A percentile compares a stretch with the other conserved stretches of the same genome.
Evolutionary conservation across 2,113 vertebrate species (phyloP).

Genomic region (Lampris megalopsis): DNA sequence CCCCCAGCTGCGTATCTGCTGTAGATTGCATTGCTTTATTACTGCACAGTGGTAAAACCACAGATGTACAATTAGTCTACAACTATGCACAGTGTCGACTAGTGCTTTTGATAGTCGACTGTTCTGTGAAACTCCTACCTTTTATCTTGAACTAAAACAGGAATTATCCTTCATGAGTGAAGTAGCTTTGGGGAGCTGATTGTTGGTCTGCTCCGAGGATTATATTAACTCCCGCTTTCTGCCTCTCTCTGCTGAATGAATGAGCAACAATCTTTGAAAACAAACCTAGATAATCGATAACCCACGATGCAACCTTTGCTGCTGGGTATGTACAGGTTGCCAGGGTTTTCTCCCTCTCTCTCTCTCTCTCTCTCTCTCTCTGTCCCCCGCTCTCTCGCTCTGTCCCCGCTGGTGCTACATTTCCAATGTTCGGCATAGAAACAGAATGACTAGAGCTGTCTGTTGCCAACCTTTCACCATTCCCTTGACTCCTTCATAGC

Average conservation of each 20-base stretch:
- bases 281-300: constrained; percentile 84
- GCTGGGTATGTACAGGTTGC: constrained; percentile 76
- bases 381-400: constrained; percentile 11
- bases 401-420: constrained; percentile 84
- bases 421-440: constrained; percentile 41
- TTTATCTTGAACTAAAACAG: constrained; percentile 34
- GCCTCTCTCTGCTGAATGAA: constrained; percentile 76
- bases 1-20: too few species aligned
- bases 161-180: constrained; percentile 49
- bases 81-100: too few species aligned
- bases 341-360: constrained; percentile 61
- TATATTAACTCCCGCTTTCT: constrained; percentile 43
- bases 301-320: constrained; percentile 80
- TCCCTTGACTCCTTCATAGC: constrained; percentile 2
- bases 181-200: constrained; percentile 50
- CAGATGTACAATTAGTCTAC: too few species aligned
- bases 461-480: constrained; percentile 1
- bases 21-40: too few species aligned
- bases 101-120: too few species aligned
- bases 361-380: neutral
- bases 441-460: constrained; percentile 26
- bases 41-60: too few species aligned
- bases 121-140: too few species aligned
- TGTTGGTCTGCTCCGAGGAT: constrained; percentile 24
- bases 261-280: constrained; percentile 81